A percentile compares a stretch with the other conserved stretches of the same genome.
phyloP scores from a whole-genome alignment of 2,113 vertebrate genomes.

The Megatriorchis doriae region DNA sequence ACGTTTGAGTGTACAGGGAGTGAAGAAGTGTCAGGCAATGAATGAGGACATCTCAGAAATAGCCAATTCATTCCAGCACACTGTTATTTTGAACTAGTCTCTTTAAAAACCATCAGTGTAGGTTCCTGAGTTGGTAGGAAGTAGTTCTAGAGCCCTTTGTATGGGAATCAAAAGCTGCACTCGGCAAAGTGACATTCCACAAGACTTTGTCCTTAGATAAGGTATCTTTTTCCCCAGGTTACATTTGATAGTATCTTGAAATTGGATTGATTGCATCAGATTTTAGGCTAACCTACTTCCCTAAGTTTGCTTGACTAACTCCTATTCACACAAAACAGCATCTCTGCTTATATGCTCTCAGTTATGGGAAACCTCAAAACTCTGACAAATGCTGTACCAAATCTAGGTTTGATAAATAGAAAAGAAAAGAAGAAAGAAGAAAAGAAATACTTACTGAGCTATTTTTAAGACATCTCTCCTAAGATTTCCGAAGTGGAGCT shows the following conservation, averaged over 20 bases:
- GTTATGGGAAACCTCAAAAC: background rate
- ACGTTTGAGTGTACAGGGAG: rapidly evolving
- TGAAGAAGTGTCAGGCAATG: background rate
- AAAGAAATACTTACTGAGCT: background rate
- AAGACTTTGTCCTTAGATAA: background rate
- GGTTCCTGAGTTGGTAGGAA: background rate
- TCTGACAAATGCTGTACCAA: background rate
- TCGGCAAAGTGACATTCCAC: background rate
- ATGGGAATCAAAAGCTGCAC: background rate
- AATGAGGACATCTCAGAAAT: background rate
- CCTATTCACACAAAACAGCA: background rate
- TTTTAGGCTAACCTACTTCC: background rate
- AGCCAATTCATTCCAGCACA: background rate
- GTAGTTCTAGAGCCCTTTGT: background rate
- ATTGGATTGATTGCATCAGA: background rate
- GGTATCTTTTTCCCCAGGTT: background rate
- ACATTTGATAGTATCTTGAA: background rate
- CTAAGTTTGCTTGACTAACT: background rate
- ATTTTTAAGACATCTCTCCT: background rate
- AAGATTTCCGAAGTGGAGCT: background rate
- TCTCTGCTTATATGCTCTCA: background rate
- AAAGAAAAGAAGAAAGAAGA: too few species aligned
- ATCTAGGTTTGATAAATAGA: background rate
- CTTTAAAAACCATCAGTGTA: rapidly evolving
- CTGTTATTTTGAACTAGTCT: background rate